Evolutionary conservation across 1,140 invertebrate genomes (phyloP).

Genomic region (Philotrypesis tridentata): DNA sequence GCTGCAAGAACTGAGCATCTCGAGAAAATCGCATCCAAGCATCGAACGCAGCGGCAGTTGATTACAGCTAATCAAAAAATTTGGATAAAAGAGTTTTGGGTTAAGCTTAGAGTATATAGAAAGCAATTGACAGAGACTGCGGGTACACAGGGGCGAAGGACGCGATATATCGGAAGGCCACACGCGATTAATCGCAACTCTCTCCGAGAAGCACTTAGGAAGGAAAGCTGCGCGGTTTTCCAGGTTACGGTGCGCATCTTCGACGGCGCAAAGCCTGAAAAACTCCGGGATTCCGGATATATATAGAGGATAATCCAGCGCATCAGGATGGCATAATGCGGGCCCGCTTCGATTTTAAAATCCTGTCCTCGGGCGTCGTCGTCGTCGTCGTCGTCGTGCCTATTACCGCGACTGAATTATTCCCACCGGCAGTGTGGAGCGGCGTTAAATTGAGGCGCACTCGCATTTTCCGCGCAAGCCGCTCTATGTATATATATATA

Average conservation of each 20-base stretch:
- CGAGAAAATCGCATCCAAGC: neutral
- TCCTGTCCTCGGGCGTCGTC: neutral
- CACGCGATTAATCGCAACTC: neutral
- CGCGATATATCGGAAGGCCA: neutral
- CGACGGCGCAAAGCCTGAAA: neutral
- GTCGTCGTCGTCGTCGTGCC: neutral
- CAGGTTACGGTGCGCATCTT: neutral
- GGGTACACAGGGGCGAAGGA: neutral
- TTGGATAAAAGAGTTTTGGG: too few species aligned
- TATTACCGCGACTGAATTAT: neutral
- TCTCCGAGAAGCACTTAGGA: neutral
- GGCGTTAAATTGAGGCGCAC: neutral
- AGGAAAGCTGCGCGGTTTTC: constrained; percentile 15
- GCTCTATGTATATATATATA: too few species aligned
- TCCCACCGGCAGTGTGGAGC: neutral
- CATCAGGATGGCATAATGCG: neutral
- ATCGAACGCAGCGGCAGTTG: too few species aligned
- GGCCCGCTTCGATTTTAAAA: neutral
- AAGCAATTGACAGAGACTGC: too few species aligned
- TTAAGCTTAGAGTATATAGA: too few species aligned
- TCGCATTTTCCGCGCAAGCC: neutral
- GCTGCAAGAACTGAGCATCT: neutral
- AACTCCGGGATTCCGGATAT: neutral
- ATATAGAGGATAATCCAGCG: neutral
- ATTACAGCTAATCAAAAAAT: too few species aligned